Evolutionary conservation across 2,888 invertebrate genomes (phyloP), one percentile per base, ranked within the genome.

Genomic region (Didymodactylos carnosus): DNA sequence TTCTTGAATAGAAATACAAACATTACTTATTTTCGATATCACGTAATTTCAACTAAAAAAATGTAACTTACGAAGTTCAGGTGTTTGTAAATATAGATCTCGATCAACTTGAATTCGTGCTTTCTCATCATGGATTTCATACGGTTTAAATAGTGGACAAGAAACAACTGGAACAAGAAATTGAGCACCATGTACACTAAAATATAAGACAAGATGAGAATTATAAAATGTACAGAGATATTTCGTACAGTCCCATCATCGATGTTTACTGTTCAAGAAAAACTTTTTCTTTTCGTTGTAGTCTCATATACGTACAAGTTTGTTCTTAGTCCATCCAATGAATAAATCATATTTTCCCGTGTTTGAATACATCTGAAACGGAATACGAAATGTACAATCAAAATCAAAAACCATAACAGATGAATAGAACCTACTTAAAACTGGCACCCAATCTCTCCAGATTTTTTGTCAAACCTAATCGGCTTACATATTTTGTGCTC

Each of bases 111-210:
- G 51, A 39, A 79, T 39, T 40, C 89, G 87, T n/a, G 87, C 85
- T n/a, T 85, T 77, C 78, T 88, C 87, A 80, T 92, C 93, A 8
- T 85, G 82, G 39, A 95, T 76, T 83, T 97, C 94, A 95, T 95
- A 95, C 5, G 91, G 91, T 80, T 90, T 90, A 84, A 94, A 93
- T 71, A 87, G 87, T 77, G 91, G 92, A 78, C 88, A 86, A 8
- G 89, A 87, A 14, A 89, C 86, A 25, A 82, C 19, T 19, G 62
- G 62, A 35, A 62, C 62, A 3, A 62, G n/a, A 39, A 72, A 69
- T 41, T 70, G 62, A 19, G 62, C 46, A 39, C 41, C 40, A 13
- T 43, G 43, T 40, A 23, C 11, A 8, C 40, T 70, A 19, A 14
- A 5, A 11, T 70, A 16, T 19, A 69, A 23, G 13, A 13, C 7